These are phyloP conservation scores for Sturnus vulgaris DNA, from an alignment of 2,113 vertebrate species.

Conservation along the genomic window DNA sequence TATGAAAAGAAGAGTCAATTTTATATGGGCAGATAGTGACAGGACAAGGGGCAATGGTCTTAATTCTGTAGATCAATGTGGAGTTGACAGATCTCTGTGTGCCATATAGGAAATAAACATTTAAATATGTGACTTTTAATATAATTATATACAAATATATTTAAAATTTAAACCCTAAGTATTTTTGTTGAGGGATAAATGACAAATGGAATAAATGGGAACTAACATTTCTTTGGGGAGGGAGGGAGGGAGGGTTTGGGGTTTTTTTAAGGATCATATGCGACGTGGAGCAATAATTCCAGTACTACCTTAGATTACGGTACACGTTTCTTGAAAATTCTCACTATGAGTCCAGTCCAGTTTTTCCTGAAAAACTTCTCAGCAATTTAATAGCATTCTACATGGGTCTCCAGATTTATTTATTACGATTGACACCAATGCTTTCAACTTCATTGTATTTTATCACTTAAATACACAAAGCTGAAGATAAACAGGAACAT, in stretches of 20 bases:
- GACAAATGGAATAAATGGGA: not conserved
- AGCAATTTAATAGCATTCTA: not conserved
- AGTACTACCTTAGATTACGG: not conserved
- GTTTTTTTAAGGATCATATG: not conserved
- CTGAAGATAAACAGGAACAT: not conserved
- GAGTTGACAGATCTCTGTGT: not conserved
- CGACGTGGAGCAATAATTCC: not conserved
- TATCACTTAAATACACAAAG: not conserved
- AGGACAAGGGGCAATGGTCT: not conserved
- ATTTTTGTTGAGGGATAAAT: not conserved
- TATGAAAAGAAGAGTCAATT: not conserved
- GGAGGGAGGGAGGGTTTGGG: rapidly evolving
- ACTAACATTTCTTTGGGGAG: not conserved
- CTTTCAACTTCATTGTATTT: not conserved
- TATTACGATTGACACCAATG: not conserved
- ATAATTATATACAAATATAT: not conserved
- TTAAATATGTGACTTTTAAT: not conserved
- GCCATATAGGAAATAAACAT: not conserved
- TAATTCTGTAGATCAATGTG: not conserved
- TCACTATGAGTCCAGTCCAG: not conserved
- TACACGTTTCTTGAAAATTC: not conserved
- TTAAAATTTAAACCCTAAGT: not conserved
- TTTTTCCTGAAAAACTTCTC: not conserved
- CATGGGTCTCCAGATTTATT: not conserved
- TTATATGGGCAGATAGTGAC: not conserved